phyloP scores from a whole-genome alignment of 1,140 invertebrate species.

The Coboldia fuscipes region DNA sequence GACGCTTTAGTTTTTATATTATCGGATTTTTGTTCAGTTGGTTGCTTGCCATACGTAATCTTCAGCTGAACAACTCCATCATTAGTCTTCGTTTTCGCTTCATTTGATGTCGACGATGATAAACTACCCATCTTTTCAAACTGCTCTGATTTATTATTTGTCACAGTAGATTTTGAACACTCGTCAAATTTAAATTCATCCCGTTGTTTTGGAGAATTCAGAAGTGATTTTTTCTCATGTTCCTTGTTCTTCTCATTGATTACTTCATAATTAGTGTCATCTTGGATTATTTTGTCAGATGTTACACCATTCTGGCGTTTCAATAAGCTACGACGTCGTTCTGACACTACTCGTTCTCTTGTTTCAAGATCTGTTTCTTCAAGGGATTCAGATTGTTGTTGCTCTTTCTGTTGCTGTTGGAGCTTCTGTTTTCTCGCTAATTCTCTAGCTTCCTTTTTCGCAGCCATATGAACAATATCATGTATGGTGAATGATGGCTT shows the following conservation, averaged over 20 bases:
- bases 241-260: conserved; percentile 5
- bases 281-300: not conserved
- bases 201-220: conserved; percentile 6
- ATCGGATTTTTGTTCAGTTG: too few relatives aligned
- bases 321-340: conserved; percentile 14
- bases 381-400: conserved; percentile 6
- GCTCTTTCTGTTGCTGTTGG: conserved; percentile 7
- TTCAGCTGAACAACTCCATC: too few relatives aligned
- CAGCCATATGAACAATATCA: not conserved
- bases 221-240: conserved; percentile 5
- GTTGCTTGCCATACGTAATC: too few relatives aligned
- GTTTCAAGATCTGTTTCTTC: conserved; percentile 16
- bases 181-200: conserved; percentile 18
- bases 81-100: conserved; percentile 2
- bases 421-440: conserved; percentile 12
- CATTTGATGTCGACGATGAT: conserved; percentile 3
- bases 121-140: not conserved
- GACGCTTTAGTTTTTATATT: too few relatives aligned
- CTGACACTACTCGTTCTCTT: conserved; percentile 16
- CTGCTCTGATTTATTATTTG: not conserved
- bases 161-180: not conserved
- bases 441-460: not conserved
- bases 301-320: conserved; percentile 6
- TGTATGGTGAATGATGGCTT: not conserved
- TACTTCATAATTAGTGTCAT: not conserved